These are phyloP conservation scores for Porphyrio hochstetteri DNA, from an alignment of 2,113 vertebrate species.

Conservation along the genomic window DNA sequence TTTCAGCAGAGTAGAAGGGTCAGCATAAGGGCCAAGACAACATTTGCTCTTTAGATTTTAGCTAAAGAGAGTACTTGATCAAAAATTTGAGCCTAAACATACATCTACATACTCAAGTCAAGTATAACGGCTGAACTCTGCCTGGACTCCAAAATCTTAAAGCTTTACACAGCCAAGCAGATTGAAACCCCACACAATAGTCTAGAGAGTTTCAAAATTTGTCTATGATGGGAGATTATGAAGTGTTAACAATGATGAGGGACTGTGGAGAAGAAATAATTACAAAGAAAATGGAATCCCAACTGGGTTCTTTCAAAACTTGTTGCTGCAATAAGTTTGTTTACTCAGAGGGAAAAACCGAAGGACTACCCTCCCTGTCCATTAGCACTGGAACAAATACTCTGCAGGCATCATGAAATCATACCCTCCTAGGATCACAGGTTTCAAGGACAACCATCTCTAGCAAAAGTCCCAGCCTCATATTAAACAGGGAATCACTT, in stretches of 20 bases:
- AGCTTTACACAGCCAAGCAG: background rate
- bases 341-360: background rate
- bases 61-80: background rate
- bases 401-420: background rate
- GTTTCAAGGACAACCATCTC: background rate
- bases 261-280: background rate
- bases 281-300: conserved; percentile 7
- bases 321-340: background rate
- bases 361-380: background rate
- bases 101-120: background rate
- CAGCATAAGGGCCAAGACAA: background rate
- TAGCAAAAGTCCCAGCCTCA: background rate
- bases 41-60: background rate
- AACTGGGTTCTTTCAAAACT: background rate
- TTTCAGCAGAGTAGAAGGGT: background rate
- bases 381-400: background rate
- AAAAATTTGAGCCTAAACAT: background rate
- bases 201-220: background rate
- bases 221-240: background rate
- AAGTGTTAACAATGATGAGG: background rate
- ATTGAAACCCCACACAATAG: background rate
- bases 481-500: conserved; percentile 65
- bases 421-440: background rate
- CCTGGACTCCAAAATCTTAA: background rate
- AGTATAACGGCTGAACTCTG: background rate